A percentile compares a stretch with the other conserved stretches of the same genome.
These are phyloP conservation scores for Scytalopus superciliaris DNA, from an alignment of 2,113 vertebrate genomes.

Conservation along the genomic window DNA sequence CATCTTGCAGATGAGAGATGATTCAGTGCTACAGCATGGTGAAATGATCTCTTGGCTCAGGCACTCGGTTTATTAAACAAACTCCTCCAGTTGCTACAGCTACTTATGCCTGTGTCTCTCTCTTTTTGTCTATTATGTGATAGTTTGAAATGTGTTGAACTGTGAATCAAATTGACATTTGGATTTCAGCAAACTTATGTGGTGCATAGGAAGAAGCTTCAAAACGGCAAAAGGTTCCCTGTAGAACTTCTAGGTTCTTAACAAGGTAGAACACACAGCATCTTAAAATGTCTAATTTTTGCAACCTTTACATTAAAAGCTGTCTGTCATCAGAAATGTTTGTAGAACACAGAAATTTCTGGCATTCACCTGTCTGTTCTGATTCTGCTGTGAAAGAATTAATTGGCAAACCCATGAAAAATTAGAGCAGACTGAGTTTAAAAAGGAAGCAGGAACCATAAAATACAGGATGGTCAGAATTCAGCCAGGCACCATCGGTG, in stretches of 20 bases:
- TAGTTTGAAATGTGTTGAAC: neutral
- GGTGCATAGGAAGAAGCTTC: neutral
- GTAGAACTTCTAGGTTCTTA: neutral
- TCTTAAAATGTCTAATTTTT: neutral
- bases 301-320: neutral
- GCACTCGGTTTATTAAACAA: slow-evolving; percentile 32
- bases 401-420: neutral
- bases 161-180: slow-evolving; percentile 6
- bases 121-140: neutral
- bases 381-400: neutral
- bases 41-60: slow-evolving; percentile 38
- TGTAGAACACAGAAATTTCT: neutral
- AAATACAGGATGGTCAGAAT: neutral
- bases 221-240: neutral
- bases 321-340: neutral
- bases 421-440: neutral
- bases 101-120: neutral
- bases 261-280: neutral
- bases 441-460: neutral
- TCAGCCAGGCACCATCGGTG: neutral
- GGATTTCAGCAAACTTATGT: neutral
- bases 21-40: neutral
- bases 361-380: neutral
- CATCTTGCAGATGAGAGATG: slow-evolving; percentile 22
- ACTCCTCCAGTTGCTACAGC: slow-evolving; percentile 47